Conservation (phyloP, 2,797 vertebrate species). For the Limnodromus scolopaceus region DNA sequence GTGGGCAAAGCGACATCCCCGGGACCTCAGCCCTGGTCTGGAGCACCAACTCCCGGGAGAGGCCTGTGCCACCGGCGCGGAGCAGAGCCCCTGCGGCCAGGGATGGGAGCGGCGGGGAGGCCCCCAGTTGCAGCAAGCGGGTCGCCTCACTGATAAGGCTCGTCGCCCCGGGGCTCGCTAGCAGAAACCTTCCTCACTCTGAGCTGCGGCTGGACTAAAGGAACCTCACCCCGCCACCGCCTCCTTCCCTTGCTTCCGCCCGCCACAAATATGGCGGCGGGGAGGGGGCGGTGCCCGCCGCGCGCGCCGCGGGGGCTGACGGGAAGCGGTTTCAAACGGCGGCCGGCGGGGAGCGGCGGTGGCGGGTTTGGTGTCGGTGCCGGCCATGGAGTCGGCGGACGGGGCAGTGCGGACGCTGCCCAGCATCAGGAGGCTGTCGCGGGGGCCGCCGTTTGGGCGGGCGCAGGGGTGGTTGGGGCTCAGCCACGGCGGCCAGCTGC, state of each 20-base stretch:
- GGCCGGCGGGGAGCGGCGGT: not conserved
- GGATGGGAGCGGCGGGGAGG: rapidly evolving
- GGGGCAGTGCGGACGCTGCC: rapidly evolving
- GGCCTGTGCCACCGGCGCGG: rapidly evolving
- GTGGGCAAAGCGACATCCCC: not conserved
- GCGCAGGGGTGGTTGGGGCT: not conserved
- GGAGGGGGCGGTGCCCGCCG: not conserved
- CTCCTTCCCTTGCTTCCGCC: not conserved
- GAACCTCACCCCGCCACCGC: rapidly evolving
- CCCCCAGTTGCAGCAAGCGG: rapidly evolving
- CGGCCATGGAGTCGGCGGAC: rapidly evolving
- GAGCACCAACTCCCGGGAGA: not conserved
- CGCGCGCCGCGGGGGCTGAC: not conserved
- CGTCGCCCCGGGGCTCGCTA: rapidly evolving
- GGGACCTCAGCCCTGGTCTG: not conserved
- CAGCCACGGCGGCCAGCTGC: not conserved
- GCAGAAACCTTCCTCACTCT: rapidly evolving
- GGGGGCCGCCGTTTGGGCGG: not conserved
- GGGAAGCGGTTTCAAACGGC: not conserved
- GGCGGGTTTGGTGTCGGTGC: rapidly evolving
- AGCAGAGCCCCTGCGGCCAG: not conserved
- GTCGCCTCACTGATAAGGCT: rapidly evolving
- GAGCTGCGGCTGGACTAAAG: rapidly evolving
- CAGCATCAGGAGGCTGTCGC: not conserved
- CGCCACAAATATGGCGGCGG: not conserved